Evolutionary conservation across 2,113 vertebrate genomes (phyloP), one percentile per base, ranked within the genome.

Genomic region (Tenebrosternarchus preto): DNA sequence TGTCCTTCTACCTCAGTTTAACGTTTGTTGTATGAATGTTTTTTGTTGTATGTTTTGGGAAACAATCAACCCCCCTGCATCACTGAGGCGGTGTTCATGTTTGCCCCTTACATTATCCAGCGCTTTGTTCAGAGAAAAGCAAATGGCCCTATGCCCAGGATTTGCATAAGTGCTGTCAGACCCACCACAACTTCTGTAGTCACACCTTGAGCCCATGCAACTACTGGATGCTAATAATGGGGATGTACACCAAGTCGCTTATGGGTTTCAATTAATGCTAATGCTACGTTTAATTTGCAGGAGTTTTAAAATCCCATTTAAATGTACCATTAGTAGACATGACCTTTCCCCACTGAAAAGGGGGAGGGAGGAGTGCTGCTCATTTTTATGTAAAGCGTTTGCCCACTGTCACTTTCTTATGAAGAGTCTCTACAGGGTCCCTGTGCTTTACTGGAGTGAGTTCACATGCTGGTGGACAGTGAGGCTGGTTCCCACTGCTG

Each of bases 341-440:
- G 64, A 68, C 39, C 57, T 60, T 76, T 63, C 57, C n/a, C 56
- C 59, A 76, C 36, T 20, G 33, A 63, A 20, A n/a, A 16, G 64
- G 17, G 19, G 27, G 9, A 2, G 1, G 24, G 20, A 20, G 20
- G 17, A 3, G 33, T 12, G 19, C 29, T 7, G 63, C 22, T 61
- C 20, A 75, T 75, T 39, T 68, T 11, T 27, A 46, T 63, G 36
- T 46, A 63, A 61, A 61, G 22, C 24, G 24, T 2, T 76, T 76
- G 22, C 24, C 46, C 25, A 22, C 39, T 31, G 39, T 50, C 20
- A 22, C 61, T 66, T 76, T 29, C 6, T 53, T 31, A 31, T 27
- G 6, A 31, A 20, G n/a, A n/a, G 19, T 66, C 43, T 76, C 36
- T 39, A 53, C 24, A 76, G 60, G 29, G 12, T 1, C 57, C 19